Evolutionary conservation across 2,113 vertebrate genomes (phyloP).

Genomic region (Litocranius walleri): DNA sequence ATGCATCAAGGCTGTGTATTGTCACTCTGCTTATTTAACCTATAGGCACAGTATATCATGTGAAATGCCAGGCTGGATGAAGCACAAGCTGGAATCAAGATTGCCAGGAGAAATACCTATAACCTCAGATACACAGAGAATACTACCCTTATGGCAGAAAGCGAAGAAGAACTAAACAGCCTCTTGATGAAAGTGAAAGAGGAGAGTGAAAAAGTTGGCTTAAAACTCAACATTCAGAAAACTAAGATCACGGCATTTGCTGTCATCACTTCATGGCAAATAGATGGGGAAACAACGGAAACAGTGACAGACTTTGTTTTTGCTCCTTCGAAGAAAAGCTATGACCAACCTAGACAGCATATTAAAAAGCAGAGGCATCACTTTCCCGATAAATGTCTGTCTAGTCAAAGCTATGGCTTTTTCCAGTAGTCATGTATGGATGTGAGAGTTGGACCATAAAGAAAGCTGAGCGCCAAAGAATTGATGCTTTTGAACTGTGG

Average conservation of each 20-base stretch:
- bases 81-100: neutral
- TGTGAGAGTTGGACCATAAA: neutral
- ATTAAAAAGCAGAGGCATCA: neutral
- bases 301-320: neutral
- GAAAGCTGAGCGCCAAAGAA: fast-evolving
- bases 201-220: neutral
- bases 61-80: neutral
- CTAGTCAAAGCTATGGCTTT: neutral
- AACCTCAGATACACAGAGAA: neutral
- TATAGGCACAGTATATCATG: neutral
- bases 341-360: neutral
- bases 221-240: neutral
- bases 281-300: neutral
- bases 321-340: neutral
- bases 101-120: neutral
- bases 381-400: neutral
- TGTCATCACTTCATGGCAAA: neutral
- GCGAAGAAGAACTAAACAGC: neutral
- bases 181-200: neutral
- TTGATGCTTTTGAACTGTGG: neutral
- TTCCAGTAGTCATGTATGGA: neutral
- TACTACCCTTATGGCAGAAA: neutral
- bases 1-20: neutral
- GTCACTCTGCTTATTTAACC: neutral
- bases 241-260: neutral